Evolutionary conservation across 2,888 invertebrate genomes (phyloP), one percentile per base, ranked within the genome.

Genomic region (Dione juno): DNA sequence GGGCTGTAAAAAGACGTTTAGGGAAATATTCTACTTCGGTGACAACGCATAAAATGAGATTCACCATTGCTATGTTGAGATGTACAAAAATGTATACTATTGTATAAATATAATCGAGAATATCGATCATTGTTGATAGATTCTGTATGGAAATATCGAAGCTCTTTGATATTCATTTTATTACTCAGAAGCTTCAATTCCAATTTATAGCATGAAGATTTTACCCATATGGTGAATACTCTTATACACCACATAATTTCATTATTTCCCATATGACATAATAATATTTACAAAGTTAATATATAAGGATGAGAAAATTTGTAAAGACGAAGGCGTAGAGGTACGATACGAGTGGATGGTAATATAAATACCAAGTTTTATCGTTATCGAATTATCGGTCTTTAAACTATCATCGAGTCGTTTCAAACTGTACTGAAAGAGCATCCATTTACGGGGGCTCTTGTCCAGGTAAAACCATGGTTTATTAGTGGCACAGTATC

Each of bases 11-110:
- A 52, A 41, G 35, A 28, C 19, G 50, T 66, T 53, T 41, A 70
- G 54, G 43, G 37, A 54, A 54, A 45, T 65, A 37, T 53, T 70
- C 50, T 52, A 61, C 53, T 41, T 70, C 21, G 28, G 53, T 50
- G 16, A 70, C 50, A 19, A 53, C 59, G 66, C 21, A 69, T 58
- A 66, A 70, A 66, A 58, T 21, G 53, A 64, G 28, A 61, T 53
- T 66, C 43, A 59, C 57, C 43, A 37, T 52, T 59, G 48, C n/a
- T 37, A 19, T 37, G 3, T 6, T 41, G 41, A 21, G 54, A 54
- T 45, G 43, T 35, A 9, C 9, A 35, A 37, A 48, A 45, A 50
- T 48, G 40, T 40, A 37, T 40, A 45, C 14, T n/a, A 19, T 21
- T 9, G 11, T 41, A 19, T 14, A 54, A 14, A 59, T 13, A 41